Evolutionary conservation across 2,888 invertebrate genomes (phyloP).

Genomic region (Caenorhabditis drosophilae): DNA sequence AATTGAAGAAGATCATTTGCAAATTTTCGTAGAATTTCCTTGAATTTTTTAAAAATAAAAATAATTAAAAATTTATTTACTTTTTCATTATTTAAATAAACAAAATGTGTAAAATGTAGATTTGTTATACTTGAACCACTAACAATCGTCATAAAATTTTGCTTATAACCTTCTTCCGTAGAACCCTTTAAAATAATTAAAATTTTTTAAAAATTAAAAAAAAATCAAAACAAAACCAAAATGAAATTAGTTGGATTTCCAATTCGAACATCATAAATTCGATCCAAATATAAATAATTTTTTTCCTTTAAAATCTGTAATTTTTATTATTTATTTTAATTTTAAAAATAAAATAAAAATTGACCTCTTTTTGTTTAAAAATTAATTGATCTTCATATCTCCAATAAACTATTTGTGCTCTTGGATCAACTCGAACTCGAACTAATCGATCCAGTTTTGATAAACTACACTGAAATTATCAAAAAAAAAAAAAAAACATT

Average conservation of each 20-base stretch:
- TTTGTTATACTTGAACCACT: slow-evolving; percentile 31
- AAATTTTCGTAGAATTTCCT: slow-evolving; percentile 25
- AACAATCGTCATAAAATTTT: slow-evolving; percentile 10
- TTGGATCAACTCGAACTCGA: slow-evolving; percentile 46
- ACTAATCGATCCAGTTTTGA: slow-evolving; percentile 11
- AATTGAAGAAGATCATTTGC: slow-evolving; percentile 37
- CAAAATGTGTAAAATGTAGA: slow-evolving; percentile 47
- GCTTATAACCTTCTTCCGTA: neutral
- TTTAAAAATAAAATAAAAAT: neutral
- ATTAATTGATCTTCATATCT: slow-evolving; percentile 25
- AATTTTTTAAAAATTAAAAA: neutral
- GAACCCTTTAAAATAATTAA: neutral
- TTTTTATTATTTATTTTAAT: neutral
- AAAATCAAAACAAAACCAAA: neutral
- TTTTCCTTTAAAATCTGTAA: slow-evolving; percentile 23
- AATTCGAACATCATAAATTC: slow-evolving; percentile 30
- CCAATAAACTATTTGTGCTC: slow-evolving; percentile 57
- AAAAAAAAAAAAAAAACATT: too few relatives aligned
- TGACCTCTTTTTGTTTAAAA: slow-evolving; percentile 32
- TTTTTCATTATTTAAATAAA: slow-evolving; percentile 22
- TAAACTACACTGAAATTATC: slow-evolving; percentile 3
- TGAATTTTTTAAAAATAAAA: too few relatives aligned
- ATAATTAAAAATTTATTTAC: slow-evolving; percentile 6
- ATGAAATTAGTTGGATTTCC: slow-evolving; percentile 35
- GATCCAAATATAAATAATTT: slow-evolving; percentile 31